Conservation (phyloP, 2,888 invertebrate genomes). For the Neuroscelio doddi region DNA sequence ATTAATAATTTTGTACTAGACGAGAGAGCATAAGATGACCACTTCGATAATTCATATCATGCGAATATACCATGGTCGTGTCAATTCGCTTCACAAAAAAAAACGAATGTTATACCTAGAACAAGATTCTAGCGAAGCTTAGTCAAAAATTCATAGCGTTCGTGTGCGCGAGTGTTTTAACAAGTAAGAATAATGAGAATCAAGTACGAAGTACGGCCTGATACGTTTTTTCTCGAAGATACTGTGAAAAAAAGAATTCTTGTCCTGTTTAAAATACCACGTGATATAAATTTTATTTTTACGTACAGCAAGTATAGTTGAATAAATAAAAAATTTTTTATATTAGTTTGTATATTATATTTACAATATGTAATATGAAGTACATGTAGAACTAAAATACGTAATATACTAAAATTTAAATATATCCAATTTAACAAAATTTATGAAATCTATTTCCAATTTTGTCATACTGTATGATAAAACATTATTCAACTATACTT, state of each 20-base stretch:
- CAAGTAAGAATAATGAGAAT: constrained; percentile 15
- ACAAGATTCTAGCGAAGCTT: constrained; percentile 19
- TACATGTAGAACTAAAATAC: too few species aligned
- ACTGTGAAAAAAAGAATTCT: constrained; percentile 17
- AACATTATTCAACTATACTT: constrained; percentile 16
- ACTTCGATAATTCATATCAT: constrained; percentile 53
- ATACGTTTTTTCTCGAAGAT: constrained; percentile 26
- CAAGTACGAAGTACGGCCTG: constrained; percentile 38
- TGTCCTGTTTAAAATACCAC: constrained; percentile 12
- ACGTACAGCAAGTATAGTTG: neutral
- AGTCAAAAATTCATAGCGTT: constrained; percentile 26
- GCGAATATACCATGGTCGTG: constrained; percentile 39
- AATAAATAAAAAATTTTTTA: constrained; percentile 9
- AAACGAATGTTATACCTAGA: constrained; percentile 19
- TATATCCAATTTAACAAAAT: too few species aligned
- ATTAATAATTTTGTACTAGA: constrained; percentile 54
- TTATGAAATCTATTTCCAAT: too few species aligned
- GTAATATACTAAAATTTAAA: too few species aligned
- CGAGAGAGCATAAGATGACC: constrained; percentile 42
- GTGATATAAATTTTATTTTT: neutral
- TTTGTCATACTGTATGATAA: too few species aligned
- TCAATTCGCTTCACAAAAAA: constrained; percentile 23
- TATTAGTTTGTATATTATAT: too few species aligned
- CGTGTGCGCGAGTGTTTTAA: constrained; percentile 19
- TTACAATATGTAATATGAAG: too few species aligned